Conservation (phyloP, 2,113 vertebrate species). For the Bos indicus region DNA sequence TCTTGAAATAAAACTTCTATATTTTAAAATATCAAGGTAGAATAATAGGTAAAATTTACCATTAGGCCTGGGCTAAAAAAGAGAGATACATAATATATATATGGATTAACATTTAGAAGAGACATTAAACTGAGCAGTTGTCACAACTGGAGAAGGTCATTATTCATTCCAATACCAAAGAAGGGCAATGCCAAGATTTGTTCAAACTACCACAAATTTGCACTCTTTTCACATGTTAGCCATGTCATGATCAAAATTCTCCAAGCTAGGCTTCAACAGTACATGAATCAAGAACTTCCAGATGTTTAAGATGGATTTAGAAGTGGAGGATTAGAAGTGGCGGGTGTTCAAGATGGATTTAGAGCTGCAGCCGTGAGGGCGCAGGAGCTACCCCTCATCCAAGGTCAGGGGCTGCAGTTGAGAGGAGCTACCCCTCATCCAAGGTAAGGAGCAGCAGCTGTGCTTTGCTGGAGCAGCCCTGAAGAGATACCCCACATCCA, state of each 20-base stretch:
- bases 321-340: neutral
- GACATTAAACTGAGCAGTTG: neutral
- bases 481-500: neutral
- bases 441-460: neutral
- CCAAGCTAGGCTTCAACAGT: neutral
- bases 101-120: neutral
- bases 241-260: neutral
- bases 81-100: neutral
- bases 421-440: neutral
- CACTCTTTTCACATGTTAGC: neutral
- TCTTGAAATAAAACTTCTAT: neutral
- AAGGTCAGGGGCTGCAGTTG: fast-evolving
- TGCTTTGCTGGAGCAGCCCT: neutral
- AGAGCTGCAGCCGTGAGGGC: fast-evolving
- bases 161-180: neutral
- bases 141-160: neutral
- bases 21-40: neutral
- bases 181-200: neutral
- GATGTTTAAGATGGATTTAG: neutral
- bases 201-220: neutral
- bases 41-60: neutral
- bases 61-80: neutral
- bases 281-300: neutral
- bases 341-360: neutral
- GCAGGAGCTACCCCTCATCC: fast-evolving